phyloP scores from a whole-genome alignment of 2,113 vertebrate genomes.

The Camarhynchus parvulus region DNA sequence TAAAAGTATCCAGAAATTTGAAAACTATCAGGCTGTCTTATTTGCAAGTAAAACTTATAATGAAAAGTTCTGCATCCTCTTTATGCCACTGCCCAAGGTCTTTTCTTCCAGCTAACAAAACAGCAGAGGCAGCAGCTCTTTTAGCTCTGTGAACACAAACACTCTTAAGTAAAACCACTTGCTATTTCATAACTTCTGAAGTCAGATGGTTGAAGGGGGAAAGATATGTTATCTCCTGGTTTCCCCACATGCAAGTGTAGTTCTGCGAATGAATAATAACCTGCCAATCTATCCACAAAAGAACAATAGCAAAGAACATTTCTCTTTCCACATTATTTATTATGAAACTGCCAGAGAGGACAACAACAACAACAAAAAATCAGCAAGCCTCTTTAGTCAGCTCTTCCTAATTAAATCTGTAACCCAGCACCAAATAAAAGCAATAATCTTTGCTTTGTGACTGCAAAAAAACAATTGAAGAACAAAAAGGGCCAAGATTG shows the following conservation, averaged over 20 bases:
- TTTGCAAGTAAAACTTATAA: background rate
- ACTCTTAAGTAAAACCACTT: background rate
- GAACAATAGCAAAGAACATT: background rate
- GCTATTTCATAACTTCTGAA: background rate
- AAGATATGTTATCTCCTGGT: background rate
- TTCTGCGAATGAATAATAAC: background rate
- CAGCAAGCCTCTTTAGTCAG: background rate
- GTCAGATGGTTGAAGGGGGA: background rate
- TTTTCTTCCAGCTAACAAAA: background rate
- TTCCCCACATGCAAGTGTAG: background rate
- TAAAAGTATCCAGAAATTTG: background rate
- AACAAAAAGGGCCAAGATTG: background rate
- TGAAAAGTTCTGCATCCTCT: background rate
- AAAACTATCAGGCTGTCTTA: background rate
- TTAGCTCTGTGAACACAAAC: background rate
- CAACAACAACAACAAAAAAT: background rate
- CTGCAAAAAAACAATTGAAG: background rate
- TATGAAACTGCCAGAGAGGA: background rate
- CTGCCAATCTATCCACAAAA: background rate
- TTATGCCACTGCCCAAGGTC: background rate
- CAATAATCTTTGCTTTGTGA: background rate
- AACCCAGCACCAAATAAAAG: background rate
- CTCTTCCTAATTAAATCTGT: background rate
- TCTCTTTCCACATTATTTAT: background rate
- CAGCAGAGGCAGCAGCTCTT: background rate